These are phyloP conservation scores for Epizoanthus illoricatus DNA, from an alignment of 92 coral and sea anemone species.

Conservation along the genomic window DNA sequence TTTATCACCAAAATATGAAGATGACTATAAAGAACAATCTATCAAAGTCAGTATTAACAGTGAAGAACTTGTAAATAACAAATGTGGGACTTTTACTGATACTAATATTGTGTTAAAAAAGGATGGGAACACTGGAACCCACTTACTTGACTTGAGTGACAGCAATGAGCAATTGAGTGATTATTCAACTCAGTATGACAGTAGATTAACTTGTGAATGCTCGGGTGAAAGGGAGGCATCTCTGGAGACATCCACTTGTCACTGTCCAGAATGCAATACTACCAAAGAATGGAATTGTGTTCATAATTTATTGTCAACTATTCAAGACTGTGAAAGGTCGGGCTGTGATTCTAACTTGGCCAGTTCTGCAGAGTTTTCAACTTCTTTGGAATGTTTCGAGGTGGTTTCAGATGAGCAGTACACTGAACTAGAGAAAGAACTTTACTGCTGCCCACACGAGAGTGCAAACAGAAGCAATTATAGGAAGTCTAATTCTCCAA, in stretches of 20 bases:
- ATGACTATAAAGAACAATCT: no score
- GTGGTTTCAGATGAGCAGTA: constrained; percentile 39
- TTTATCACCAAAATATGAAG: neutral
- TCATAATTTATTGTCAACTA: constrained; percentile 1
- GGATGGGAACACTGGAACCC: neutral
- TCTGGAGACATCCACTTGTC: neutral
- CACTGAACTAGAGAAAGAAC: constrained; percentile 23
- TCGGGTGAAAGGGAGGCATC: neutral
- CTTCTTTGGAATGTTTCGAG: constrained; percentile 81
- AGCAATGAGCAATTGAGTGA: neutral
- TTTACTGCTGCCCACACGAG: constrained; percentile 52
- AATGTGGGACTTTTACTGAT: no score
- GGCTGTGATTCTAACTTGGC: constrained; percentile 7
- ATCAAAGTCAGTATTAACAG: neutral
- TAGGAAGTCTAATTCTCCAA: constrained; percentile 56
- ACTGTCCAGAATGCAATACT: neutral
- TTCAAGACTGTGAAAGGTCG: neutral
- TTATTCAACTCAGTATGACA: neutral
- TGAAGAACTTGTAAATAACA: no score
- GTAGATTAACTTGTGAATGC: neutral
- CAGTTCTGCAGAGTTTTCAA: constrained; percentile 46
- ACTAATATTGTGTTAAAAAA: constrained; percentile 2
- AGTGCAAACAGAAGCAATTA: constrained; percentile 28
- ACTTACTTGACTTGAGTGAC: neutral
- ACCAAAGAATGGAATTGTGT: constrained; percentile 1